Percentiles rank a stretch among this genome's conserved stretches.
Evolutionary conservation across 2,888 invertebrate genomes (phyloP).

Genomic region (Andrena trimmerana): DNA sequence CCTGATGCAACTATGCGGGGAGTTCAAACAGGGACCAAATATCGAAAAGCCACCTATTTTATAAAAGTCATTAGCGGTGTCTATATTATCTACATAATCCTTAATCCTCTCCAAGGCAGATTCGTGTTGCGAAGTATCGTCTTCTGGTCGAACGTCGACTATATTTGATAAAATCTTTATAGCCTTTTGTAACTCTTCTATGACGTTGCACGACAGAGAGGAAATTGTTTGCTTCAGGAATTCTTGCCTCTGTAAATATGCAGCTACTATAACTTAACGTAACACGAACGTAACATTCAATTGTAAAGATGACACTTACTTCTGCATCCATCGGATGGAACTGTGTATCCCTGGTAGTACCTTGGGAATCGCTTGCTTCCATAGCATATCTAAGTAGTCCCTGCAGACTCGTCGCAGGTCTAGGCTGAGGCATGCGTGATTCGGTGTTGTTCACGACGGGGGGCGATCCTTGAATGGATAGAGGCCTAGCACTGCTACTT

Average conservation of each 20-base stretch:
- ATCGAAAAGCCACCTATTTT: conserved; percentile 93
- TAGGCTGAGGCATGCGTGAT: conserved; percentile 77
- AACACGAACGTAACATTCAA: background rate
- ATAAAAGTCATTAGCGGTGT: conserved; percentile 93
- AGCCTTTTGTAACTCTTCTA: conserved; percentile 88
- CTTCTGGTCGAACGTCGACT: conserved; percentile 85
- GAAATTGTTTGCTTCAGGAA: conserved; percentile 91
- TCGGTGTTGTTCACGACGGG: conserved; percentile 62
- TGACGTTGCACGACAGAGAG: conserved; percentile 90
- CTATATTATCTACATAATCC: conserved; percentile 91
- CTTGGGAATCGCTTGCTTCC: conserved; percentile 88
- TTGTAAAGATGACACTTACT: conserved; percentile 82
- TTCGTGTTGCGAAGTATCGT: conserved; percentile 87
- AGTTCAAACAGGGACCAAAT: conserved; percentile 89
- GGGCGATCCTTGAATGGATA: conserved; percentile 80
- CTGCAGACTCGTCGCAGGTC: conserved; percentile 85
- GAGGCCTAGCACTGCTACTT: conserved; percentile 78
- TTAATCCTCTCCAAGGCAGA: conserved; percentile 89
- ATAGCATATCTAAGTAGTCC: conserved; percentile 90
- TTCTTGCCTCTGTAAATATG: conserved; percentile 87
- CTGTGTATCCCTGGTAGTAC: conserved; percentile 86
- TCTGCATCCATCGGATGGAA: conserved; percentile 89
- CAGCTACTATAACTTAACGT: background rate
- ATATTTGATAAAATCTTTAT: conserved; percentile 87
- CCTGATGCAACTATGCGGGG: conserved; percentile 88